Evolutionary conservation across 2,888 invertebrate species (phyloP).

Genomic region (Eupithecia inturbata): DNA sequence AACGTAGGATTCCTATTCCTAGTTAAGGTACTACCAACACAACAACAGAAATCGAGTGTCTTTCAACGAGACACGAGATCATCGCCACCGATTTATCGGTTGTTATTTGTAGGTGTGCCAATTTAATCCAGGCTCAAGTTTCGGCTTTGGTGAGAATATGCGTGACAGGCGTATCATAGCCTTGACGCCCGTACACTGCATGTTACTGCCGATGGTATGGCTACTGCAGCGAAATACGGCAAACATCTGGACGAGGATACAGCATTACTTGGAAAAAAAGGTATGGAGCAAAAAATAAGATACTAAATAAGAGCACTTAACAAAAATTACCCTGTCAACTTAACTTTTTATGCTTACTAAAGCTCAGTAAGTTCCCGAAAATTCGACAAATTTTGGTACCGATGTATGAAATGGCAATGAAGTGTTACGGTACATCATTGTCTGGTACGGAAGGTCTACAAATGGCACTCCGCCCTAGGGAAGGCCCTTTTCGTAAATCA

Average conservation of each 20-base stretch:
- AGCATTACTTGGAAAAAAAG: conserved; percentile 84
- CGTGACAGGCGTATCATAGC: conserved; percentile 87
- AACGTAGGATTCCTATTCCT: background rate
- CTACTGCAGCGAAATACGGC: conserved; percentile 86
- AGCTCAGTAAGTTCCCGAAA: no score
- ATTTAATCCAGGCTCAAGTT: conserved; percentile 85
- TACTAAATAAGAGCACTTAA: background rate
- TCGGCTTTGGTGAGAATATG: conserved; percentile 89
- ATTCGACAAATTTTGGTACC: background rate
- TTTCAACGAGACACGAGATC: background rate
- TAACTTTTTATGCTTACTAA: background rate
- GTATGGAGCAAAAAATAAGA: conserved; percentile 47
- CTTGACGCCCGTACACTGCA: conserved; percentile 85
- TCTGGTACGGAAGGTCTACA: no score
- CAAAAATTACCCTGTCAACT: background rate
- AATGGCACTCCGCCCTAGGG: background rate
- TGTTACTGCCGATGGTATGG: conserved; percentile 89
- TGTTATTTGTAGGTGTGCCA: conserved; percentile 78
- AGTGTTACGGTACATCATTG: no score
- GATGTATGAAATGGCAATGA: no score
- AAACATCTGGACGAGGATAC: conserved; percentile 86
- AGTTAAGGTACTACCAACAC: background rate
- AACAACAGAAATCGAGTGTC: background rate
- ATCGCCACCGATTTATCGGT: background rate
- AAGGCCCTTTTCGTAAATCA: background rate